Percentiles rank a stretch among this genome's conserved stretches.
Conservation (phyloP, 2,113 vertebrate species). For the Synchiropus splendidus region DNA sequence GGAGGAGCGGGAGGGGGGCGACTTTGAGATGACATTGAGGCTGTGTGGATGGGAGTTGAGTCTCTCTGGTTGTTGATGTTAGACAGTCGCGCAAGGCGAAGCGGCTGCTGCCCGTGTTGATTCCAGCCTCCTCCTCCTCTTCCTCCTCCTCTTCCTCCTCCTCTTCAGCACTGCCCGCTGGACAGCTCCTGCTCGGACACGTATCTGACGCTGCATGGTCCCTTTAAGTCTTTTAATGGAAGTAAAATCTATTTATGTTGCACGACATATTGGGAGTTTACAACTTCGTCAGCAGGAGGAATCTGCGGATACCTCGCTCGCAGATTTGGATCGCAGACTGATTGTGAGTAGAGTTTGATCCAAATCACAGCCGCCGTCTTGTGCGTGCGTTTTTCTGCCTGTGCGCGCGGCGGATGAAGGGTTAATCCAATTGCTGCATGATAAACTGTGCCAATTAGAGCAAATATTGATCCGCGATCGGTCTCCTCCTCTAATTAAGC, state of each 20-base stretch:
- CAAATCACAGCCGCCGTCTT: neutral
- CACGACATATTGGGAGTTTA: constrained; percentile 64
- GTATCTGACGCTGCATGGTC: constrained; percentile 45
- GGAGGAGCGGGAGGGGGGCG: constrained; percentile 46
- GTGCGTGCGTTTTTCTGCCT: neutral
- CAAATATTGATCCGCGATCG: too few species aligned
- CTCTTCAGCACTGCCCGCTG: constrained; percentile 59
- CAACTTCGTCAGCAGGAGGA: constrained; percentile 57
- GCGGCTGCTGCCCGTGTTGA: constrained; percentile 62
- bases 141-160: constrained; percentile 26
- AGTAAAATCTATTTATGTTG: constrained; percentile 62
- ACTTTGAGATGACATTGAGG: constrained; percentile 81
- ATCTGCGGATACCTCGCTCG: constrained; percentile 61
- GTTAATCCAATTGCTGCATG: constrained; percentile 1
- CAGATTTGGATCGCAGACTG: constrained; percentile 48
- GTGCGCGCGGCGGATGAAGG: neutral
- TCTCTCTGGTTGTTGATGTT: constrained; percentile 65
- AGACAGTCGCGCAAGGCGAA: constrained; percentile 65
- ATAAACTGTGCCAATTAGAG: too few species aligned
- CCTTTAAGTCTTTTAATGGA: constrained; percentile 64
- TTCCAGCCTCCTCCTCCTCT: constrained; percentile 39
- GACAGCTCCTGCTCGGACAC: constrained; percentile 62
- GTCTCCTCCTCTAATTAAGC: too few species aligned
- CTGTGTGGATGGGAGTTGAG: constrained; percentile 69
- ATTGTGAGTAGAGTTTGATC: constrained; percentile 55